Evolutionary conservation across 1,140 invertebrate species (phyloP).

Genomic region (Hydropsyche tenuis): DNA sequence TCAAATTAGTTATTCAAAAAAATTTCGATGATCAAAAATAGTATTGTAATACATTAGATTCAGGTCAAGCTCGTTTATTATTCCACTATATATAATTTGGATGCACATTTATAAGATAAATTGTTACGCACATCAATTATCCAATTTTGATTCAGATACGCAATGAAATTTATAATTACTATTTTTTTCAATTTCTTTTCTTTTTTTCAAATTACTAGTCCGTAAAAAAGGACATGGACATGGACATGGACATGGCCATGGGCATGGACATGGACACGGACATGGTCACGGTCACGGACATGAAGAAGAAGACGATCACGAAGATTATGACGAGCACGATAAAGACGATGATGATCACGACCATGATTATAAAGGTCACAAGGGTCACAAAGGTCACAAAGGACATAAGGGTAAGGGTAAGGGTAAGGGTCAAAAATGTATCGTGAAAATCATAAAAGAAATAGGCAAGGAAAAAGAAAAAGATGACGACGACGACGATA

Average conservation of each 20-base stretch:
- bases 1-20: background rate
- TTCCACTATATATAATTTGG: too few relatives aligned
- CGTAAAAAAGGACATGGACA: conserved; percentile 23
- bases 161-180: background rate
- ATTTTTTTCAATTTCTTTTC: background rate
- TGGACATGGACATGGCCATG: background rate
- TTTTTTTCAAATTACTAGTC: background rate
- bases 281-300: conserved; percentile 17
- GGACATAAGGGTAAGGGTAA: background rate
- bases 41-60: too few relatives aligned
- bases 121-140: too few relatives aligned
- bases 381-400: background rate
- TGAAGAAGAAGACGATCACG: conserved; percentile 5
- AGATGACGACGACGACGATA: background rate
- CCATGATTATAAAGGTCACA: background rate
- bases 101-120: too few relatives aligned
- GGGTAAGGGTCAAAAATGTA: conserved; percentile 47
- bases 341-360: conserved; percentile 18
- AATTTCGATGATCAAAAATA: too few relatives aligned
- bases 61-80: too few relatives aligned
- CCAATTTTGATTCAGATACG: too few relatives aligned
- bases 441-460: conserved; percentile 47
- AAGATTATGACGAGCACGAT: background rate
- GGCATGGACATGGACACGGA: background rate
- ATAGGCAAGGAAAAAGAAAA: conserved; percentile 4